phyloP scores from a whole-genome alignment of 2,113 vertebrate species.

The Toxotes jaculatrix region DNA sequence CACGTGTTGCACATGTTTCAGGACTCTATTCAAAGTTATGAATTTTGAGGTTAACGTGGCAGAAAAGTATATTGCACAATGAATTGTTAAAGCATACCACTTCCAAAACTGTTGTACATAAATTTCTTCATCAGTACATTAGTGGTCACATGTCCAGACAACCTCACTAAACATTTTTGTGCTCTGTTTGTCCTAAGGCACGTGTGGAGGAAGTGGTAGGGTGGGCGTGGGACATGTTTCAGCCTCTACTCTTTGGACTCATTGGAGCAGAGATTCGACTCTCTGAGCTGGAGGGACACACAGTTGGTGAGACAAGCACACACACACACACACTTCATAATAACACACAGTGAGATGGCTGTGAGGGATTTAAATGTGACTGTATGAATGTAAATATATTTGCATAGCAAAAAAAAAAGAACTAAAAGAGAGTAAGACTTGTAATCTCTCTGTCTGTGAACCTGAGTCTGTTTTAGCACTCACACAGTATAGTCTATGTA shows the following conservation, averaged over 20 bases:
- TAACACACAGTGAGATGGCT: slow-evolving; percentile 22
- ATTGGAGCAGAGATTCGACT: slow-evolving; percentile 94
- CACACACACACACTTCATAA: slow-evolving; percentile 12
- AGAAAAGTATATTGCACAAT: background rate
- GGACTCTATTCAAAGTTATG: background rate
- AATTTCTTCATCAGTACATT: background rate
- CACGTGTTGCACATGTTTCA: background rate
- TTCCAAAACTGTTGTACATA: background rate
- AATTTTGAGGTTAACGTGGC: background rate
- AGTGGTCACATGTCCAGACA: background rate
- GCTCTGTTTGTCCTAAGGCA: slow-evolving; percentile 75
- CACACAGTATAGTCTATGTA: background rate
- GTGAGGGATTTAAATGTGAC: slow-evolving; percentile 59
- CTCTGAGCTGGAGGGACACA: slow-evolving; percentile 85
- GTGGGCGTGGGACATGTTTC: slow-evolving; percentile 91
- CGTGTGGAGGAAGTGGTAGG: slow-evolving; percentile 89
- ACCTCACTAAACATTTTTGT: background rate
- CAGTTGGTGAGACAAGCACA: slow-evolving; percentile 89
- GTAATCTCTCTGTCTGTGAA: background rate
- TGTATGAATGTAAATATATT: slow-evolving; percentile 62
- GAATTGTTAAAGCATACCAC: background rate
- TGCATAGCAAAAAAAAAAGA: slow-evolving; percentile 48
- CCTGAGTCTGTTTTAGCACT: background rate
- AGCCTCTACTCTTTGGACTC: slow-evolving; percentile 95
- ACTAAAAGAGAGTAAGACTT: background rate